A percentile compares a stretch with the other conserved stretches of the same genome.
Conservation (phyloP, 2,113 vertebrate genomes). For the Salvelinus alpinus region DNA sequence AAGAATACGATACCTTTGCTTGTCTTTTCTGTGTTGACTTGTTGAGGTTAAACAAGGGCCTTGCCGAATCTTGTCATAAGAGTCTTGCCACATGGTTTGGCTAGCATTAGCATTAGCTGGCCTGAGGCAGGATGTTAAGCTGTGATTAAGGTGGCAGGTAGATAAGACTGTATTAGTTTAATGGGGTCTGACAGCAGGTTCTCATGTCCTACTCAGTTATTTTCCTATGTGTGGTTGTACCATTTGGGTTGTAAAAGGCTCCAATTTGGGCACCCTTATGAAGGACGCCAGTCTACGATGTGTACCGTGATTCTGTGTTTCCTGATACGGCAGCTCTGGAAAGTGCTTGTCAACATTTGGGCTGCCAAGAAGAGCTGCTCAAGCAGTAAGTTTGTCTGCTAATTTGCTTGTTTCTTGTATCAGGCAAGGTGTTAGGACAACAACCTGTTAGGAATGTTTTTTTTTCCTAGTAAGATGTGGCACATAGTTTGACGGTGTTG, state of each 20-base stretch:
- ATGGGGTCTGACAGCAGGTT: conserved; percentile 23
- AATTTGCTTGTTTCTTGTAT: not conserved
- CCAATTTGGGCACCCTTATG: too few species aligned
- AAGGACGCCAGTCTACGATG: too few species aligned
- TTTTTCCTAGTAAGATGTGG: too few species aligned
- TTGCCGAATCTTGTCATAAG: not conserved
- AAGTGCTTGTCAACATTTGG: conserved; percentile 46
- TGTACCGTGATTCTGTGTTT: conserved; percentile 58
- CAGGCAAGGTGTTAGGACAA: too few species aligned
- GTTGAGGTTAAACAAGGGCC: too few species aligned
- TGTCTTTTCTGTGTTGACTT: too few species aligned
- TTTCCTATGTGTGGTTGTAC: not conserved
- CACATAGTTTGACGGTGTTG: too few species aligned
- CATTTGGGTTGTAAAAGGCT: conserved; percentile 4
- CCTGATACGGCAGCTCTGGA: conserved; percentile 52
- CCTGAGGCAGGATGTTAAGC: conserved; percentile 8
- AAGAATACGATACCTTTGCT: too few species aligned
- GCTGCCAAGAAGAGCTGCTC: conserved; percentile 29
- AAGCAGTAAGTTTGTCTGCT: conserved; percentile 39
- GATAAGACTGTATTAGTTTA: conserved; percentile 38
- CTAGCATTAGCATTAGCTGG: not conserved
- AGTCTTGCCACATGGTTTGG: not conserved
- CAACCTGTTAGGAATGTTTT: too few species aligned
- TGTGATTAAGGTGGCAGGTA: conserved; percentile 27
- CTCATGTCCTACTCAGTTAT: not conserved